Percentiles rank a stretch among this genome's conserved stretches.
These are phyloP conservation scores for Bombycilla garrulus DNA, from an alignment of 2,113 vertebrate species.

Conservation along the genomic window DNA sequence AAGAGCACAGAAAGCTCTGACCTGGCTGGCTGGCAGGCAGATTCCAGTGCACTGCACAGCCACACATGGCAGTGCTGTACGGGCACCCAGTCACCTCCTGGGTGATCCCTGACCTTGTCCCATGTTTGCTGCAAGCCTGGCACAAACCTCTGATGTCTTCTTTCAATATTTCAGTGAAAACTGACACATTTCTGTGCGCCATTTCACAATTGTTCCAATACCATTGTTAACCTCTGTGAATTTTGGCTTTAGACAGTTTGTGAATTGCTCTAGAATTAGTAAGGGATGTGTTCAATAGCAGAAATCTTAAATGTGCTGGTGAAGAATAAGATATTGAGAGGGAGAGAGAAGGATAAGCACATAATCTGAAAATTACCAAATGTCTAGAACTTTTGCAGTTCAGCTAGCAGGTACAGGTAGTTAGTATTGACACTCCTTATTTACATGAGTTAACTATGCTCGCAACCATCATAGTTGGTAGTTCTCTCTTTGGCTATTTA, in stretches of 20 bases:
- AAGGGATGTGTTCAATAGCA: neutral
- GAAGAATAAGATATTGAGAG: neutral
- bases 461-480: neutral
- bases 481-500: conserved; percentile 60
- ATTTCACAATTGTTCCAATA: neutral
- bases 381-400: neutral
- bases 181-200: neutral
- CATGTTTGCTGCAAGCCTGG: neutral
- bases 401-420: neutral
- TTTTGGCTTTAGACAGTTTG: neutral
- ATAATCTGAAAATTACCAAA: neutral
- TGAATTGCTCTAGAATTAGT: neutral
- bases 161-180: neutral
- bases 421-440: neutral
- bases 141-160: neutral
- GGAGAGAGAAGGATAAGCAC: neutral
- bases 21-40: neutral
- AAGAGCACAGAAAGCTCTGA: neutral
- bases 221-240: neutral
- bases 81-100: neutral
- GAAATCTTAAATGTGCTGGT: neutral
- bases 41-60: neutral
- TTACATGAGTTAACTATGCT: neutral
- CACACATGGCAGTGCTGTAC: neutral
- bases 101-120: neutral